These are phyloP conservation scores for Aphelocoma coerulescens DNA, from an alignment of 2,113 vertebrate genomes.

Conservation along the genomic window DNA sequence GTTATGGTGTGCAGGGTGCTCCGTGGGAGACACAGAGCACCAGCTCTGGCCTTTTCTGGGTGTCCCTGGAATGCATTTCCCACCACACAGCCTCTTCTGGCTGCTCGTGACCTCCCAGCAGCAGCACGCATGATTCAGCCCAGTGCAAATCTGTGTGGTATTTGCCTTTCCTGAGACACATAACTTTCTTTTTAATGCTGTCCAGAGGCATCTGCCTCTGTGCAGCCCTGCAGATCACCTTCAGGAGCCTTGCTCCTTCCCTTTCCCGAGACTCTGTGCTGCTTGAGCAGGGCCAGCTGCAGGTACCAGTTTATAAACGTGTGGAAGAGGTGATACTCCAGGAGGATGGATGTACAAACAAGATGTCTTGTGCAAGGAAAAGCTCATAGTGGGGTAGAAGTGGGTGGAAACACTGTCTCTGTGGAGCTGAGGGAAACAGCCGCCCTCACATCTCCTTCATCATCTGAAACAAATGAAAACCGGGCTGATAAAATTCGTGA, in stretches of 20 bases:
- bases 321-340: neutral
- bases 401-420: constrained; percentile 18
- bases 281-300: neutral
- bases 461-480: constrained; percentile 67
- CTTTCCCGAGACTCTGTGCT: neutral
- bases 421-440: constrained; percentile 34
- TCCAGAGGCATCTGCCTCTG: neutral
- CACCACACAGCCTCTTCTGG: neutral
- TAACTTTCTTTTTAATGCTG: neutral
- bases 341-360: neutral
- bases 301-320: neutral
- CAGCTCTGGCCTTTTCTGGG: neutral
- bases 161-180: neutral
- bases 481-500: constrained; percentile 54
- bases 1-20: neutral
- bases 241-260: neutral
- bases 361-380: neutral
- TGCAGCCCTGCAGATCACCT: neutral
- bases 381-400: constrained; percentile 17
- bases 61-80: constrained; percentile 15
- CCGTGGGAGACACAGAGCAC: neutral
- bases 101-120: neutral
- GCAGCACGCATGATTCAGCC: neutral
- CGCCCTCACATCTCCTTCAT: constrained; percentile 44
- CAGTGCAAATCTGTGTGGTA: neutral